Percentiles rank a stretch among this genome's conserved stretches.
Evolutionary conservation across 1,140 invertebrate genomes (phyloP).

Genomic region (Orius laevigatus): DNA sequence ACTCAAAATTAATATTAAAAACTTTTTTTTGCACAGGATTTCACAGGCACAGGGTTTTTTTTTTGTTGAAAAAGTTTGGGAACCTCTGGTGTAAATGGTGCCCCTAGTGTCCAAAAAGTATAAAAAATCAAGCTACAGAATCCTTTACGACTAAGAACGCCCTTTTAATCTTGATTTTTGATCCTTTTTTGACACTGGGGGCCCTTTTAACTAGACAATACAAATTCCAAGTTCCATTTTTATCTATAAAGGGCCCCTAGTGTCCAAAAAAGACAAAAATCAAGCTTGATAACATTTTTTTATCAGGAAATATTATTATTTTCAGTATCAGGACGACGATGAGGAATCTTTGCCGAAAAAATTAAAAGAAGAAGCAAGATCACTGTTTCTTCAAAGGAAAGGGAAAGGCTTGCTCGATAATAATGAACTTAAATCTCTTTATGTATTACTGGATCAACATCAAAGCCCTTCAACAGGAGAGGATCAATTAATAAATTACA

Average conservation of each 20-base stretch:
- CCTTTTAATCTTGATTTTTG: too few relatives aligned
- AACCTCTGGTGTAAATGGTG: too few relatives aligned
- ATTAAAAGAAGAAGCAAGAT: constrained; percentile 11
- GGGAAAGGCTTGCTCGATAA: constrained; percentile 7
- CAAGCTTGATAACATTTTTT: background rate
- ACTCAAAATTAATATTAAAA: background rate
- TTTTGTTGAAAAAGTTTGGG: too few relatives aligned
- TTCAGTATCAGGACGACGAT: background rate
- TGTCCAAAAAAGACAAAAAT: background rate
- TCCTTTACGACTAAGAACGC: too few relatives aligned
- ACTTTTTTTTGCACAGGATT: too few relatives aligned
- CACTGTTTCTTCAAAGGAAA: constrained; percentile 9
- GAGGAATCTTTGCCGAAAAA: constrained; percentile 7
- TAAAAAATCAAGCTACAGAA: too few relatives aligned
- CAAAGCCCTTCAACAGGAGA: constrained; percentile 8
- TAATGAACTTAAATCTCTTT: constrained; percentile 12
- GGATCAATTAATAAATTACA: constrained; percentile 12
- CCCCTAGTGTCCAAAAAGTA: too few relatives aligned
- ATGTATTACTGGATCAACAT: constrained; percentile 9
- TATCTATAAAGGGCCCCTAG: background rate
- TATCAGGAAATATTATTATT: background rate
- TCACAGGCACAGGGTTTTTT: too few relatives aligned
- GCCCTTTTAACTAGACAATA: too few relatives aligned
- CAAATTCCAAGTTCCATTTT: background rate
- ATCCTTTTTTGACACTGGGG: too few relatives aligned